Conservation (phyloP, 2,113 vertebrate species). For the Dasyprocta punctata region DNA sequence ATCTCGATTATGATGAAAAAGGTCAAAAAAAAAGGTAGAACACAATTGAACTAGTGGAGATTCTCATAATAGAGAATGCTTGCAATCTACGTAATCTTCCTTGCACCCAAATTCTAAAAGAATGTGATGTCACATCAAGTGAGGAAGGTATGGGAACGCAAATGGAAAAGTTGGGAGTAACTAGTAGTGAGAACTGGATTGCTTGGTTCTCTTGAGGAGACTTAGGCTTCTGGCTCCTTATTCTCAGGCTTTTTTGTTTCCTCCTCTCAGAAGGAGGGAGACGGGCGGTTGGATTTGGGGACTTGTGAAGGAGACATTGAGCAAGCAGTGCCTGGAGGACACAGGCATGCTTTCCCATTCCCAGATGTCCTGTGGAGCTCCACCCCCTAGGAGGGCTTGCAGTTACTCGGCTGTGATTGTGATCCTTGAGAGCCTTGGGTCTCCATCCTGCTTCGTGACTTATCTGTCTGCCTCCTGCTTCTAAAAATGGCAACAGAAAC, state of each 20-base stretch:
- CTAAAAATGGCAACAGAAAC: slow-evolving; percentile 16
- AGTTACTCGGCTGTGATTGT: not conserved
- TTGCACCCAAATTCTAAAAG: not conserved
- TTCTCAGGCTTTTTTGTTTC: not conserved
- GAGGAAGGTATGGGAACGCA: slow-evolving; percentile 6
- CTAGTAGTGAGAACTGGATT: not conserved
- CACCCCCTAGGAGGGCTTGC: not conserved
- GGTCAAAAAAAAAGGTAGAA: not conserved
- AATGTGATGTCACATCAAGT: not conserved
- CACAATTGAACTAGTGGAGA: not conserved
- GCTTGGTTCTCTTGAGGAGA: not conserved
- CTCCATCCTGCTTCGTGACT: not conserved
- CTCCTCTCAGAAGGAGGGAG: not conserved
- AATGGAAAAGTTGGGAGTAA: not conserved
- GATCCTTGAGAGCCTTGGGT: not conserved
- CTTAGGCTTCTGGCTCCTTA: not conserved
- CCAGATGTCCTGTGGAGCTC: slow-evolving; percentile 34
- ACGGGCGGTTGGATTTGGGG: not conserved
- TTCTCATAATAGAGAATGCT: not conserved
- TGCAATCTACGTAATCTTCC: not conserved
- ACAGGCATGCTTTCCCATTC: not conserved
- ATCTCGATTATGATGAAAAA: not conserved
- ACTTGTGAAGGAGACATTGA: slow-evolving; percentile 11
- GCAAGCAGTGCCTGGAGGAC: slow-evolving; percentile 34
- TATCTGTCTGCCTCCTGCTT: slow-evolving; percentile 35